Evolutionary conservation across 2,888 invertebrate species (phyloP).

Genomic region (Malthinus flaveolus): DNA sequence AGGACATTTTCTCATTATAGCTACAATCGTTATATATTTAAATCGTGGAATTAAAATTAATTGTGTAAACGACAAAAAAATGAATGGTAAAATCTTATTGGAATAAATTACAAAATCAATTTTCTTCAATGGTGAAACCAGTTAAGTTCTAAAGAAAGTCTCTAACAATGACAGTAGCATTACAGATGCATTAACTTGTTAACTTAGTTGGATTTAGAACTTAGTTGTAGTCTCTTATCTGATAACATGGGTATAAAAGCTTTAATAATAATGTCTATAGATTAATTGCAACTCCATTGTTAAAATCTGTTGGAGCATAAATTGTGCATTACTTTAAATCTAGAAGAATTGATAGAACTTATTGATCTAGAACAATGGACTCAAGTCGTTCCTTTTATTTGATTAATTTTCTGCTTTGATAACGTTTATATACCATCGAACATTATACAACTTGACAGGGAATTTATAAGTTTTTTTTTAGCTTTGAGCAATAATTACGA

Average conservation of each 20-base stretch:
- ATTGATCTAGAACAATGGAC: slow-evolving; percentile 20
- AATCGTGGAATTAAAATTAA: no score
- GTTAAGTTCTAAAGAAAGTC: slow-evolving; percentile 17
- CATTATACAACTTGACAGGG: background rate
- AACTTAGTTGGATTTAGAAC: slow-evolving; percentile 17
- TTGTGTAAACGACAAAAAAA: slow-evolving; percentile 9
- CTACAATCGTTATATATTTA: no score
- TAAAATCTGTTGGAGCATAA: slow-evolving; percentile 11
- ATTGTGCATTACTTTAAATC: slow-evolving; percentile 14
- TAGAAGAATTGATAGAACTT: slow-evolving; percentile 14
- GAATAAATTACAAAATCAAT: slow-evolving; percentile 25
- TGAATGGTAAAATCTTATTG: slow-evolving; percentile 25
- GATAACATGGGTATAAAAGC: slow-evolving; percentile 14
- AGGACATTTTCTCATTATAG: no score
- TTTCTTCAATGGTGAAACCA: slow-evolving; percentile 25
- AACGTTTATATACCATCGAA: background rate
- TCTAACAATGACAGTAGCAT: slow-evolving; percentile 30
- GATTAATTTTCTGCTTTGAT: slow-evolving; percentile 15
- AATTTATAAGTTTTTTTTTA: no score
- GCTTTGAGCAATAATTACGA: no score
- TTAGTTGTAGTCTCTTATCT: slow-evolving; percentile 10
- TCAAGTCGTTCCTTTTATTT: slow-evolving; percentile 9
- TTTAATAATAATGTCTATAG: slow-evolving; percentile 7
- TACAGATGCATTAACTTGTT: slow-evolving; percentile 29
- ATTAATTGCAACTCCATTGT: slow-evolving; percentile 22